These are phyloP conservation scores for Dicycla oo DNA, from an alignment of 2,888 invertebrate species.

Conservation along the genomic window DNA sequence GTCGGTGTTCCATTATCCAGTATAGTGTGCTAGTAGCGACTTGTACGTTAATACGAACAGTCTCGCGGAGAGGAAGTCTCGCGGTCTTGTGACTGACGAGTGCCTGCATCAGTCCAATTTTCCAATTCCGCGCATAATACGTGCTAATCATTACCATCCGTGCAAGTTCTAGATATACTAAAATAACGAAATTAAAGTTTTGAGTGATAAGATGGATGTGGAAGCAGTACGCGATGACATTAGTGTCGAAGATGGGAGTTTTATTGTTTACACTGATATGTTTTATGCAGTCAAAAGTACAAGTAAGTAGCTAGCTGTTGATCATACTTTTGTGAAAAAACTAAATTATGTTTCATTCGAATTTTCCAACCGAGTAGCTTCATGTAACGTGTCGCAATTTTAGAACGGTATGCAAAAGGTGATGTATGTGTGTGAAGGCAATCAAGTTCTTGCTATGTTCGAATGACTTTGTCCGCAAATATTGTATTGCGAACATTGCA, in stretches of 20 bases:
- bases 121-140: constrained; percentile 75
- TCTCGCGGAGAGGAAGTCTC: constrained; percentile 42
- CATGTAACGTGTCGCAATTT: constrained; percentile 6
- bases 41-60: constrained; percentile 30
- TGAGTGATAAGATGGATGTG: constrained; percentile 76
- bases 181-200: constrained; percentile 42
- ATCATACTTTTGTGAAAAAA: neutral
- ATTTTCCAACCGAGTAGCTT: neutral
- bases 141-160: constrained; percentile 69
- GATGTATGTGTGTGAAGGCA: constrained; percentile 44
- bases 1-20: constrained; percentile 29
- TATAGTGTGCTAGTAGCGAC: constrained; percentile 35
- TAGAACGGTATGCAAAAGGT: neutral
- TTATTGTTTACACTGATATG: constrained; percentile 76
- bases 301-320: constrained; percentile 50
- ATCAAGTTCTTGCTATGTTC: constrained; percentile 28
- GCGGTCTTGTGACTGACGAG: constrained; percentile 43
- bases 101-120: constrained; percentile 71
- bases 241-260: constrained; percentile 79
- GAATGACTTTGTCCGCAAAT: constrained; percentile 6
- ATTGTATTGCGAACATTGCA: neutral
- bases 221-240: constrained; percentile 79
- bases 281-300: constrained; percentile 37
- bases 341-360: neutral
- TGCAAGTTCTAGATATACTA: constrained; percentile 46